These are phyloP conservation scores for Rousettus leschenaultii DNA, from an alignment of 2,113 vertebrate genomes.

Conservation along the genomic window DNA sequence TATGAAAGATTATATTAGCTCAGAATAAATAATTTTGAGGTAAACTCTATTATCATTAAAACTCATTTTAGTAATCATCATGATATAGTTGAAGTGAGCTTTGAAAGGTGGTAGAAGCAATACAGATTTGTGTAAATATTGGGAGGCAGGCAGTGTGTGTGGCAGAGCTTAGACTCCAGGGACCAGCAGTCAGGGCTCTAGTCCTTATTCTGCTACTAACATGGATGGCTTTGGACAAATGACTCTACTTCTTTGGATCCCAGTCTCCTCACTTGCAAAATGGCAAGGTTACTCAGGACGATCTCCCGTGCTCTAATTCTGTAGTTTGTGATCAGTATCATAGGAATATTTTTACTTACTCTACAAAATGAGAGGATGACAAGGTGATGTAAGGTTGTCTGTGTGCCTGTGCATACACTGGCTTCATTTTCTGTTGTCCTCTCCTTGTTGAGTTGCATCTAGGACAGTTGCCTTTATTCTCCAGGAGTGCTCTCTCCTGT, in stretches of 20 bases:
- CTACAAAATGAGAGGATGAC: neutral
- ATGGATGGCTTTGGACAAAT: neutral
- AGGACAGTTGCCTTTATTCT: neutral
- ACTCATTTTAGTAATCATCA: constrained; percentile 14
- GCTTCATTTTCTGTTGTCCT: neutral
- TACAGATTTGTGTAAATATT: neutral
- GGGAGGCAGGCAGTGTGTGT: neutral
- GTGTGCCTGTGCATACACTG: rapidly evolving
- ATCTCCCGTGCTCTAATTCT: neutral
- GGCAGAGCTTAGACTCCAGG: neutral
- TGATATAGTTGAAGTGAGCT: constrained; percentile 24
- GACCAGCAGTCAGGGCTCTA: neutral
- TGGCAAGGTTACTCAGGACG: neutral
- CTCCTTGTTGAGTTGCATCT: neutral
- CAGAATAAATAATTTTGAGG: constrained; percentile 24
- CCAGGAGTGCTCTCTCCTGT: neutral
- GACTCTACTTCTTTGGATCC: neutral
- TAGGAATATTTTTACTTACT: neutral
- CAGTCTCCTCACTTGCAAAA: neutral
- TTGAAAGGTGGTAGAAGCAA: constrained; percentile 10
- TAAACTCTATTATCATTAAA: constrained; percentile 36
- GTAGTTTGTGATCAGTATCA: neutral
- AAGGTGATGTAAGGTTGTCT: rapidly evolving
- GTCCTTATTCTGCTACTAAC: neutral
- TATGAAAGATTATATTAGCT: constrained; percentile 25